These are phyloP conservation scores for Cebus imitator DNA, from an alignment of 2,113 vertebrate species.

Conservation along the genomic window DNA sequence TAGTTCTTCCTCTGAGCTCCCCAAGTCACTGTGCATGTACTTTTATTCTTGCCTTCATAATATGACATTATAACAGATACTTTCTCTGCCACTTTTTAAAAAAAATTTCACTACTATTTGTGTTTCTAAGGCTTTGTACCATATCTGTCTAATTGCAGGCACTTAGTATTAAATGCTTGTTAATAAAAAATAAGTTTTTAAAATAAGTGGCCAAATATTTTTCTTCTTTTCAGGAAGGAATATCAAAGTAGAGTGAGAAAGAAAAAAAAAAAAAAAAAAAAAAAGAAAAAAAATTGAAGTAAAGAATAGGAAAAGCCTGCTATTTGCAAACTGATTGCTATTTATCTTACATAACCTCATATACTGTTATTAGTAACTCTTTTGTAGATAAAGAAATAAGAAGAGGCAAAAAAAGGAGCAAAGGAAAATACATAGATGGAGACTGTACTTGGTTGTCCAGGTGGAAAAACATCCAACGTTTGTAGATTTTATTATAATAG, in stretches of 20 bases:
- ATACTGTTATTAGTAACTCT: neutral
- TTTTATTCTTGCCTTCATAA: neutral
- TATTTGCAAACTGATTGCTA: neutral
- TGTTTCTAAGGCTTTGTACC: neutral
- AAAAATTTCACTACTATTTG: neutral
- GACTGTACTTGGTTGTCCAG: neutral
- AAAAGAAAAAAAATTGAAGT: neutral
- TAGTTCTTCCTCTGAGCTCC: neutral
- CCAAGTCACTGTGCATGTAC: rapidly evolving
- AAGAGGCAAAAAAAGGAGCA: neutral
- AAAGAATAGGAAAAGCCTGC: neutral
- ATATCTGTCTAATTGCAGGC: neutral
- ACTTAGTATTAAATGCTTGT: neutral
- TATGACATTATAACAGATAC: neutral
- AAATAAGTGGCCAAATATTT: neutral
- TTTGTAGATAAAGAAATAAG: neutral
- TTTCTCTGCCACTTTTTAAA: neutral
- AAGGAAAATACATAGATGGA: neutral
- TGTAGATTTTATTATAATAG: constrained; percentile 6
- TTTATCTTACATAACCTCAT: neutral
- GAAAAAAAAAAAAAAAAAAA: neutral
- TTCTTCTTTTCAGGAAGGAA: neutral
- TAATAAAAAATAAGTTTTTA: neutral
- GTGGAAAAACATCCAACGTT: neutral
- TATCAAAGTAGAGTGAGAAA: neutral